Conservation (phyloP, 2,113 vertebrate species). For the Himantopus leucocephalus region DNA sequence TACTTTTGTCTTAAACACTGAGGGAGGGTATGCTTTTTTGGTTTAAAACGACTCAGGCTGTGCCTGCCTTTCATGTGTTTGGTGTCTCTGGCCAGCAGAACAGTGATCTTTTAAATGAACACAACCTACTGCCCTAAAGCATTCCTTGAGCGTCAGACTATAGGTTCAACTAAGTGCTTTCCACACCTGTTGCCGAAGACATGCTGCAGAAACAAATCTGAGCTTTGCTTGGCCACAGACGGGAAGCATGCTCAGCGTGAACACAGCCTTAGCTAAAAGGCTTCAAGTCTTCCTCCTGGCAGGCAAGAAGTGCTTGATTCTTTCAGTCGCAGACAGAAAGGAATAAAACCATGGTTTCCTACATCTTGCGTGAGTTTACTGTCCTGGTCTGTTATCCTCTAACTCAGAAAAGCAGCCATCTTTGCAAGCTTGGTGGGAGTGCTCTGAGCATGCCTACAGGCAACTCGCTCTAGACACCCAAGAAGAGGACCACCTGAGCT, state of each 20-base stretch:
- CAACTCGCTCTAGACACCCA: background rate
- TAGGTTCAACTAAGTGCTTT: background rate
- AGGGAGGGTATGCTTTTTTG: background rate
- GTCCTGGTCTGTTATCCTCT: background rate
- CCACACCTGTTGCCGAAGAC: background rate
- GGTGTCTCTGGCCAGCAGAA: background rate
- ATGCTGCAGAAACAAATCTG: background rate
- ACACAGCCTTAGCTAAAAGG: background rate
- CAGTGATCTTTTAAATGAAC: background rate
- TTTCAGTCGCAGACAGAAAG: background rate
- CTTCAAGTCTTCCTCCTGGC: background rate
- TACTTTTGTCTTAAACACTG: accelerated
- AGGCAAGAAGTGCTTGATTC: background rate
- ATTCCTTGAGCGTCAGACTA: background rate
- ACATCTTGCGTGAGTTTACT: background rate
- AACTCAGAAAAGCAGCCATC: background rate
- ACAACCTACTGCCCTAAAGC: background rate
- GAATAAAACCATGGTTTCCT: background rate
- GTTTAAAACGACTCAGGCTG: background rate
- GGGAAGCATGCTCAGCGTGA: background rate
- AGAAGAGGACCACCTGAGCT: background rate
- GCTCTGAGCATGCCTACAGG: background rate
- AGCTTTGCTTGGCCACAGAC: background rate
- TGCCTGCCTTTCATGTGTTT: background rate
- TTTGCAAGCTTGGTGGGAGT: background rate